Base-by-base conservation (phyloP, 2,888 invertebrate genomes). In the Eupsilia transversa region DNA sequence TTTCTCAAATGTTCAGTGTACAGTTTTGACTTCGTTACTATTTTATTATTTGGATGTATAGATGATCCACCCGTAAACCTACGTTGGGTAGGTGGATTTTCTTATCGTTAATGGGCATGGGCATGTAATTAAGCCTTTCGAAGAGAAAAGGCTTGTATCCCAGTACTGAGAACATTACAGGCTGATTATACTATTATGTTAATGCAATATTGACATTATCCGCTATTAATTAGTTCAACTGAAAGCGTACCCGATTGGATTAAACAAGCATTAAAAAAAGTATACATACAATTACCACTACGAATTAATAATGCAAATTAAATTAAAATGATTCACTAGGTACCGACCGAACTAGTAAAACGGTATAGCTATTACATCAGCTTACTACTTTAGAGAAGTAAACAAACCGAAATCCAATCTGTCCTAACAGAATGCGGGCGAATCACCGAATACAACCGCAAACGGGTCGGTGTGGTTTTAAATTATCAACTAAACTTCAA, bases 321-420 rank as follows among this genome's bases (percentile, higher is more conserved):
- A 43, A 72, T 33, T 41, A 49, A 49, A 41, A 41, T n/a, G 30
- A n/a, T 23, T 23, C 4, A 20, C 20, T 52, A n/a, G n/a, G n/a
- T n/a, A 35, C 9, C 10, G 10, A 49, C 4, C 2, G 17, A n/a
- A 30, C 57, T 14, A 67, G 33, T 35, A 23, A 6, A 20, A 54
- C 14, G 20, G 41, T 27, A 65, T 41, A 35, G 60, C 49, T 80
- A 61, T 64, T 60, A 63, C 56, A 43, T 27, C 23, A 72, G 63
- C 30, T 20, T 30, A 56, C 56, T 56, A 30, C n/a, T 64, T 72
- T 49, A 74, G 72, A 43, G 27, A 80, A 64, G 74, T 70, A 27
- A 59, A 67, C 64, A 82, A 60, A 69, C 60, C 64, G 56, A 56
- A 70, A 80, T 73, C 10, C 76, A 70, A 72, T 76, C 74, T 63